Percentiles rank a stretch among this genome's conserved stretches.
These are phyloP conservation scores for Vulpes vulpes DNA, from an alignment of 2,113 vertebrate genomes.

Conservation along the genomic window DNA sequence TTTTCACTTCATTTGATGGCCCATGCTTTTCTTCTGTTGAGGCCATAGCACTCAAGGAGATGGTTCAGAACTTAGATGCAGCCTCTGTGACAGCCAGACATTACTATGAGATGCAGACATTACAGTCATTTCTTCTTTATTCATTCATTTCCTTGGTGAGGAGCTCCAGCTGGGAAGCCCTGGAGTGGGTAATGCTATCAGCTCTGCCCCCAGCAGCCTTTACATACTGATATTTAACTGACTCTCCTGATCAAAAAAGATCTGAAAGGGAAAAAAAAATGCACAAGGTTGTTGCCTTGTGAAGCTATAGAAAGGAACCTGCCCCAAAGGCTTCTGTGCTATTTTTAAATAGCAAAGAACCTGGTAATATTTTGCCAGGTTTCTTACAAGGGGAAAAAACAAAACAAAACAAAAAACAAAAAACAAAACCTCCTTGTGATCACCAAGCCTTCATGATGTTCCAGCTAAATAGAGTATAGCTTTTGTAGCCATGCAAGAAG, in stretches of 20 bases:
- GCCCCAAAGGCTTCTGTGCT: not conserved
- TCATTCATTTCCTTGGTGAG: not conserved
- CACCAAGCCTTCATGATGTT: not conserved
- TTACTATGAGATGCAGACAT: not conserved
- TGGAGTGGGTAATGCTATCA: not conserved
- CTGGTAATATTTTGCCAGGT: not conserved
- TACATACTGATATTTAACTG: not conserved
- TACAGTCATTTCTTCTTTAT: not conserved
- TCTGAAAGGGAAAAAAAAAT: not conserved
- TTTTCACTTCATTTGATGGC: not conserved
- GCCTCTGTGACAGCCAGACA: not conserved
- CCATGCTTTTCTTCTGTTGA: not conserved
- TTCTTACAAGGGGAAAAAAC: not conserved
- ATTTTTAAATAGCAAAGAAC: constrained; percentile 58
- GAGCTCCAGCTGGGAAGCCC: not conserved
- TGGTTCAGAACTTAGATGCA: not conserved
- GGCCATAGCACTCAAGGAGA: not conserved
- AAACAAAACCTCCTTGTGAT: not conserved
- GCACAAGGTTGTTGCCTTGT: not conserved
- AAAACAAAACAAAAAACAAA: not conserved
- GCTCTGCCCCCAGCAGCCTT: not conserved
- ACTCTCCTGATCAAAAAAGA: not conserved
- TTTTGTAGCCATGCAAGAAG: not conserved
- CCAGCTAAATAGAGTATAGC: not conserved
- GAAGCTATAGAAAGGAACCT: constrained; percentile 17